Conservation (phyloP, 2,797 vertebrate genomes). For the Gymnocypris eckloni region DNA sequence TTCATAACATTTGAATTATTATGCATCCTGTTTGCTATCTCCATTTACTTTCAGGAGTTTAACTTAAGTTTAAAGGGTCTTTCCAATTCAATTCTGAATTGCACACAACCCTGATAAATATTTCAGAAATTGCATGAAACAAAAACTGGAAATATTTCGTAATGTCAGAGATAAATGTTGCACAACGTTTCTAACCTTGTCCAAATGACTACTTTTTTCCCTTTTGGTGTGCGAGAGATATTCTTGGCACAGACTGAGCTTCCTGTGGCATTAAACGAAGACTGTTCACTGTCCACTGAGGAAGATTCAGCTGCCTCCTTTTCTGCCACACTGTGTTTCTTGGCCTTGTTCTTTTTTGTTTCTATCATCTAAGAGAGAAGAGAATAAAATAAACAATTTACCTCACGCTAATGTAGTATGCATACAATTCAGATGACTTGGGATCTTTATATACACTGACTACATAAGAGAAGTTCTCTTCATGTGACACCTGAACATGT, state of each 20-base stretch:
- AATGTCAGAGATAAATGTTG: too few relatives aligned
- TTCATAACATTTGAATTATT: neutral
- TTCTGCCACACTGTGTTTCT: neutral
- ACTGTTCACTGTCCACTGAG: neutral
- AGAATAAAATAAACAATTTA: neutral
- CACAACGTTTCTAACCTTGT: constrained; percentile 76
- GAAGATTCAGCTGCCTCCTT: neutral
- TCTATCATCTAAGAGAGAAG: constrained; percentile 1
- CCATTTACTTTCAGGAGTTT: neutral
- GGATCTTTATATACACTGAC: neutral
- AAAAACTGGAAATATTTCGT: neutral
- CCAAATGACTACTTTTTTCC: constrained; percentile 88
- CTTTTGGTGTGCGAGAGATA: constrained; percentile 84
- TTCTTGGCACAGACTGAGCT: constrained; percentile 84
- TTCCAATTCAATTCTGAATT: neutral
- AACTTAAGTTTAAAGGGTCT: neutral
- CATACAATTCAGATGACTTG: neutral
- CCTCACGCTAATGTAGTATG: neutral
- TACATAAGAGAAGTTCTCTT: neutral
- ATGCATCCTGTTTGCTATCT: neutral
- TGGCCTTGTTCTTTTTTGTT: constrained; percentile 8
- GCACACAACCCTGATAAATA: neutral
- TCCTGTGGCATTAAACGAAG: constrained; percentile 56
- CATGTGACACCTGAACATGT: neutral
- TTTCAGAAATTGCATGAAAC: neutral